Percentiles rank a stretch among this genome's conserved stretches.
Evolutionary conservation across 2,888 invertebrate genomes (phyloP).

Genomic region (Amaurobius ferox): DNA sequence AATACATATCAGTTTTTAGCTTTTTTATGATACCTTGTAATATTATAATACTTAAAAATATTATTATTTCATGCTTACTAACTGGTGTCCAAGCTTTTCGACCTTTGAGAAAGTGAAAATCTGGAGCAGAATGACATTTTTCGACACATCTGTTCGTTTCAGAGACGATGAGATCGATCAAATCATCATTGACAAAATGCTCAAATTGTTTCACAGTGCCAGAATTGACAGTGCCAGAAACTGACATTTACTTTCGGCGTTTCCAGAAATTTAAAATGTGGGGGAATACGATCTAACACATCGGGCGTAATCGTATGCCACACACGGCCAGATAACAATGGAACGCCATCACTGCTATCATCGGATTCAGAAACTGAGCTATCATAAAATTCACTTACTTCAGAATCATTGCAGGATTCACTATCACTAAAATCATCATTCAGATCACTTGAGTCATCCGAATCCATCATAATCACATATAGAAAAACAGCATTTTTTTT

Average conservation of each 20-base stretch:
- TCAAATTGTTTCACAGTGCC: background rate
- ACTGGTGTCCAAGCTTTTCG: background rate
- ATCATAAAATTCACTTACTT: too few relatives aligned
- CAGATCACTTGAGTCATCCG: too few relatives aligned
- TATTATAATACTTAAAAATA: conserved; percentile 12
- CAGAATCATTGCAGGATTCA: too few relatives aligned
- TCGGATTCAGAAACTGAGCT: too few relatives aligned
- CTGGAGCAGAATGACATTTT: background rate
- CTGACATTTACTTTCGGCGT: too few relatives aligned
- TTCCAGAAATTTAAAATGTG: background rate
- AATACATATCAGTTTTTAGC: background rate
- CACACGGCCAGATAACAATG: background rate
- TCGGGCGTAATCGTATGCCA: background rate
- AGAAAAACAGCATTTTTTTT: too few relatives aligned
- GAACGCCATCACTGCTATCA: background rate
- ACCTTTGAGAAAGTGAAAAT: background rate
- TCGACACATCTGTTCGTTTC: background rate
- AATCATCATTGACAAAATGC: background rate
- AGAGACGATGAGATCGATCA: background rate
- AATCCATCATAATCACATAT: too few relatives aligned
- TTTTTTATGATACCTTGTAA: conserved; percentile 10
- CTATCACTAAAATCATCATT: too few relatives aligned
- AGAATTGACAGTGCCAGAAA: background rate
- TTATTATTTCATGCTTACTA: conserved; percentile 5
- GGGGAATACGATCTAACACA: background rate